Evolutionary conservation across 1,140 invertebrate species (phyloP), one percentile per base, ranked within the genome.

Genomic region (Cydia amplana): DNA sequence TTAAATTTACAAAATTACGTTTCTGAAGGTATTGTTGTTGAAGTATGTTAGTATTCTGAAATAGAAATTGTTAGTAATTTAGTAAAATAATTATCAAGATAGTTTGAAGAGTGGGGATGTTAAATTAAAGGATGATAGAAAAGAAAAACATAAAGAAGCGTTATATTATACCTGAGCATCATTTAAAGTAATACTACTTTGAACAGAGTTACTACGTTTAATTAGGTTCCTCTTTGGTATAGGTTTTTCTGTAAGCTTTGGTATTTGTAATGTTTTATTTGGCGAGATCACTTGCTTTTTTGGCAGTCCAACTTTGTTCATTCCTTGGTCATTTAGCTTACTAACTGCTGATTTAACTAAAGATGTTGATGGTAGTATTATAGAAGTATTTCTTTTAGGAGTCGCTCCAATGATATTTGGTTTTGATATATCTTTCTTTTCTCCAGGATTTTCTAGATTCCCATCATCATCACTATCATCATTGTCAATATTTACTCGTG

Each of bases 41-140:
- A 49, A 93, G 88, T 79, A 93, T 87, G 85, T 93, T 93, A 93
- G 93, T 93, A 86, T 93, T 93, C 93, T 93, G 92, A 82, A 93
- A 93, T 87, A 74, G 82, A 87, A 80, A 78, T 76, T 75, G 85
- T 87, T 83, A 85, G 78, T 80, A 73, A 81, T 82, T 90, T 89
- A 89, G 83, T 89, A 75, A 79, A 60, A 20, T 77, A 78, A 80
- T 85, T 78, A n/a, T 77, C 64, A 72, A 16, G 73, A 77, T 16
- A 72, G 64, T 23, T 46, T 63, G 36, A 28, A 55, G 67, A 23
- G 77, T 55, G 36, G 72, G 23, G 46, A 77, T 64, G 65, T 76
- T 73, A 73, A 77, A 82, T 84, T 77, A 76, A 79, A 79, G 20
- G 74, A 82, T 77, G 75, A 80, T 80, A 80, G 83, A 79, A 84